These are phyloP conservation scores for Pavo muticus DNA, from an alignment of 2,113 vertebrate genomes.

Conservation along the genomic window DNA sequence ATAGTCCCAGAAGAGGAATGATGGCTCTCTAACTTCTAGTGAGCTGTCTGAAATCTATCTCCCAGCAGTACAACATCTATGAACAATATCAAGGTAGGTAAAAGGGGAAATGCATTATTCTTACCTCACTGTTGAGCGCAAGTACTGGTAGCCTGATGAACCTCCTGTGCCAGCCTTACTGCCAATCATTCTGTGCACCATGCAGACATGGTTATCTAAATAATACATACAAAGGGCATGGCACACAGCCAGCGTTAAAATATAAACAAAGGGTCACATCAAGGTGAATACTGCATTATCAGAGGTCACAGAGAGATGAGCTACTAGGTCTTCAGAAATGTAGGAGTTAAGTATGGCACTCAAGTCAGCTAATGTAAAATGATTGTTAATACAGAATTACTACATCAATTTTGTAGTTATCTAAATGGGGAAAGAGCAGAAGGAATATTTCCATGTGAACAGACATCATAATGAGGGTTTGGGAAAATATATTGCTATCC, in stretches of 20 bases:
- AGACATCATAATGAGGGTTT: not conserved
- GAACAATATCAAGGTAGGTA: not conserved
- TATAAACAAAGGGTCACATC: not conserved
- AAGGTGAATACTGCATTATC: not conserved
- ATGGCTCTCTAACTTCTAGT: not conserved
- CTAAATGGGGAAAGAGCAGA: not conserved
- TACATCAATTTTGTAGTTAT: not conserved
- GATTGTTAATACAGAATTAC: not conserved
- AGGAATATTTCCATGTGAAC: not conserved
- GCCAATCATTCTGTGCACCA: conserved; percentile 98
- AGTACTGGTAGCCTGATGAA: conserved; percentile 95
- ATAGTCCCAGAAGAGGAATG: not conserved
- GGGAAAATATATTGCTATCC: not conserved
- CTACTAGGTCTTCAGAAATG: not conserved
- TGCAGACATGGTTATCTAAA: conserved; percentile 94
- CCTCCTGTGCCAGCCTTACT: conserved; percentile 93
- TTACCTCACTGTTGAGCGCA: conserved; percentile 95
- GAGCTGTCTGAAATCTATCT: not conserved
- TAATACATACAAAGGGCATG: not conserved
- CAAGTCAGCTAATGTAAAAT: not conserved
- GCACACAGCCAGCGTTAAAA: not conserved
- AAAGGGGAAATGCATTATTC: accelerated
- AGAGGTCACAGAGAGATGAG: not conserved
- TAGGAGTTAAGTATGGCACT: not conserved
- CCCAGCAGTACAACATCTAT: not conserved